These are phyloP conservation scores for Eonycteris spelaea DNA, from an alignment of 2,113 vertebrate genomes.

Conservation along the genomic window DNA sequence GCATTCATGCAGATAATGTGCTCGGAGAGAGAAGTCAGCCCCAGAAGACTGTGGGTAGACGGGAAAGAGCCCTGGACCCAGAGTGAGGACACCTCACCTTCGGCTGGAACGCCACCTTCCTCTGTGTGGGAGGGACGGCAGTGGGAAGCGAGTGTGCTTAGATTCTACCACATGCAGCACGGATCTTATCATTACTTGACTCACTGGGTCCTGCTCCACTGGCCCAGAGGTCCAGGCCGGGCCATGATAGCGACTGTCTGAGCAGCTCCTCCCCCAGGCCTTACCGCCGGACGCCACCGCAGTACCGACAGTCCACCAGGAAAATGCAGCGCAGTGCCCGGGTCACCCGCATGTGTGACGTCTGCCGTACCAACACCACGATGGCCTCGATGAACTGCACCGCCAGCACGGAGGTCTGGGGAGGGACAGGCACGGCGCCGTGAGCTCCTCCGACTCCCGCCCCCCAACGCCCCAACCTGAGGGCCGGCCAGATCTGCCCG, in stretches of 20 bases:
- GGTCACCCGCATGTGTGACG: conserved; percentile 94
- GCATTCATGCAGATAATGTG: background rate
- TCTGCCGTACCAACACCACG: conserved; percentile 95
- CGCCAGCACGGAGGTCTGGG: conserved; percentile 91
- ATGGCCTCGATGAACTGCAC: conserved; percentile 97
- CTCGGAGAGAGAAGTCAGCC: background rate
- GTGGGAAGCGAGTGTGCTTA: background rate
- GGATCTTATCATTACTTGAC: accelerated
- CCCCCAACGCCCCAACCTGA: accelerated
- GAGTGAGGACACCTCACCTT: background rate
- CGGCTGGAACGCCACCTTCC: background rate
- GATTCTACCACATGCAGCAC: accelerated
- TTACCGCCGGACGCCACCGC: conserved; percentile 95
- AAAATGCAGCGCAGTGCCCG: conserved; percentile 97
- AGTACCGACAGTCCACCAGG: conserved; percentile 97
- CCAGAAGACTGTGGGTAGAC: background rate
- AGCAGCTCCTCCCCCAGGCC: background rate
- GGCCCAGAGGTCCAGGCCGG: background rate
- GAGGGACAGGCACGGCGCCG: accelerated
- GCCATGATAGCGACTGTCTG: accelerated
- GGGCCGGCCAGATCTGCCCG: background rate
- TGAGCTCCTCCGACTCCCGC: background rate
- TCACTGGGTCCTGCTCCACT: background rate
- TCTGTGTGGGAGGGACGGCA: accelerated
- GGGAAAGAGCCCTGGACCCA: background rate